Evolutionary conservation across 1,140 invertebrate species (phyloP).

Genomic region (Patella vulgata): DNA sequence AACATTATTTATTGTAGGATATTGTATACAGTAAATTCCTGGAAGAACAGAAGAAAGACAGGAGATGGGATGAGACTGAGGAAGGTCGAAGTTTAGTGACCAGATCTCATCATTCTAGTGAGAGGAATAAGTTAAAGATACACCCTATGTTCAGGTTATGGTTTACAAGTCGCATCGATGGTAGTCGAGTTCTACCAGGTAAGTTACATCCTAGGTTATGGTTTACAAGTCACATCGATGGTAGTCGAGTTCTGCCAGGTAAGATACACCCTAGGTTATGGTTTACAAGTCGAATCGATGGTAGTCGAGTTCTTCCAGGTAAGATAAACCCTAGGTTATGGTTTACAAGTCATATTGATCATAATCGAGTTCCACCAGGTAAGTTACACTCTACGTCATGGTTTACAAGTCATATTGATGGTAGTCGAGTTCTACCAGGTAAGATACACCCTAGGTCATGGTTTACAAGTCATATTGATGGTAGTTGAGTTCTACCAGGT

Average conservation of each 20-base stretch:
- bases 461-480: slow-evolving; percentile 52
- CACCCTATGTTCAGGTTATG: too few relatives aligned
- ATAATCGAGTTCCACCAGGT: slow-evolving; percentile 52
- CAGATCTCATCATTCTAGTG: slow-evolving; percentile 27
- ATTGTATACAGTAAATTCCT: too few relatives aligned
- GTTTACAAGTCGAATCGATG: slow-evolving; percentile 52
- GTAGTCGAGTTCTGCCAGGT: too few relatives aligned
- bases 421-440: slow-evolving; percentile 52
- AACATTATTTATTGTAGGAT: too few relatives aligned
- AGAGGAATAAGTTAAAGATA: too few relatives aligned
- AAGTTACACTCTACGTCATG: too few relatives aligned
- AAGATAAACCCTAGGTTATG: too few relatives aligned
- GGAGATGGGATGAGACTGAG: slow-evolving; percentile 8
- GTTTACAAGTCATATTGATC: slow-evolving; percentile 52
- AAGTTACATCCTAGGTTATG: too few relatives aligned
- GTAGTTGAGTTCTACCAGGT: slow-evolving; percentile 52
- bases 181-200: too few relatives aligned
- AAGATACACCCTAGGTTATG: slow-evolving; percentile 51
- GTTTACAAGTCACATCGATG: too few relatives aligned
- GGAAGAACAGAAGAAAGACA: too few relatives aligned
- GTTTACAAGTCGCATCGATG: too few relatives aligned
- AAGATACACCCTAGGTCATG: slow-evolving; percentile 46
- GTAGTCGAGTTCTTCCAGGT: slow-evolving; percentile 53
- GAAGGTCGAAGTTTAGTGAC: slow-evolving; percentile 46
- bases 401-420: slow-evolving; percentile 52